A percentile compares a stretch with the other conserved stretches of the same genome.
Conservation (phyloP, 2,797 vertebrate species). For the Clarias pachynema region DNA sequence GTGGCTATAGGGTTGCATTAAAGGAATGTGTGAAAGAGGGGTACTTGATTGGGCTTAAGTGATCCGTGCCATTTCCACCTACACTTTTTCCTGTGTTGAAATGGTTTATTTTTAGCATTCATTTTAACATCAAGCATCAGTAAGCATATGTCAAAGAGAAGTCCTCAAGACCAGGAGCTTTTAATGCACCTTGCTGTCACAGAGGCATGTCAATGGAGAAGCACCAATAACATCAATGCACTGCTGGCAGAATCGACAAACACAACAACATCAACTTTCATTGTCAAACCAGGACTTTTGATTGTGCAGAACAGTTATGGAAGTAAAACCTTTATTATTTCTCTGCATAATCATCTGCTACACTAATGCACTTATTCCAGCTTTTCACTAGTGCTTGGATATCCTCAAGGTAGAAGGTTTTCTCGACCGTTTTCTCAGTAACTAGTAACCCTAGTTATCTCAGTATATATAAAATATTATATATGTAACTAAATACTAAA, state of each 20-base stretch:
- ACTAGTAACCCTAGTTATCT: too few relatives aligned
- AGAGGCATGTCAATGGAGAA: conserved; percentile 10
- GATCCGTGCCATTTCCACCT: conserved; percentile 28
- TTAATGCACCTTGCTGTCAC: conserved; percentile 10
- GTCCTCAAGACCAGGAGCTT: conserved; percentile 12
- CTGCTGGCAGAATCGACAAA: conserved; percentile 10
- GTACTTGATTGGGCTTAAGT: not conserved
- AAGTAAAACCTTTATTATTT: too few relatives aligned
- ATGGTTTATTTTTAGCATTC: not conserved
- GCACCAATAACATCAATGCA: not conserved
- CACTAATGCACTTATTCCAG: too few relatives aligned
- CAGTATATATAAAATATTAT: too few relatives aligned
- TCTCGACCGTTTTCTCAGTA: too few relatives aligned
- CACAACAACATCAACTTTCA: not conserved
- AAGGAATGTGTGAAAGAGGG: not conserved
- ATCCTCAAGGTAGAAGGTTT: too few relatives aligned
- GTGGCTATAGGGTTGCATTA: not conserved
- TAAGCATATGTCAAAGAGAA: not conserved
- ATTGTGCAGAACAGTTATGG: too few relatives aligned
- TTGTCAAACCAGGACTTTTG: too few relatives aligned
- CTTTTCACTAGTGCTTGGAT: too few relatives aligned
- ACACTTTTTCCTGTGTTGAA: conserved; percentile 6
- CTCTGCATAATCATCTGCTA: too few relatives aligned
- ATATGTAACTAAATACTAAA: too few relatives aligned
- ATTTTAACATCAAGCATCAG: not conserved